Evolutionary conservation across 2,888 invertebrate genomes (phyloP).

Genomic region (Cerastoderma edule): DNA sequence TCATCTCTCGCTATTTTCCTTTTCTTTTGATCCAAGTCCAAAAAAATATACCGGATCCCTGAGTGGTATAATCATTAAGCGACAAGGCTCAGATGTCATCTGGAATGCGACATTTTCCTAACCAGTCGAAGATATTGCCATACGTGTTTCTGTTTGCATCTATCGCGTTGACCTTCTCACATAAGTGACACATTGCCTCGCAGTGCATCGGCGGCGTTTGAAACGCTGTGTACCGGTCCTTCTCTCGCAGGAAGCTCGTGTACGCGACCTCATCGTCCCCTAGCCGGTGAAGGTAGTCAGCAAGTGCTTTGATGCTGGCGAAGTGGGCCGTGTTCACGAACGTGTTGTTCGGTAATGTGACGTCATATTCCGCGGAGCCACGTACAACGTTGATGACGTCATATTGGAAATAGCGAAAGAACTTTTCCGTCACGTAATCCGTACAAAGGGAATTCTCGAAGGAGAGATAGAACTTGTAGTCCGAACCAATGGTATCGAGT

Average conservation of each 20-base stretch:
- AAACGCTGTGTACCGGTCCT: constrained; percentile 22
- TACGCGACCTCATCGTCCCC: constrained; percentile 34
- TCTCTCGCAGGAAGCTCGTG: constrained; percentile 26
- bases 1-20: too few relatives aligned
- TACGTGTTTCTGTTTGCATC: too few relatives aligned
- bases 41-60: too few relatives aligned
- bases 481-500: constrained; percentile 2
- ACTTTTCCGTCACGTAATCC: constrained; percentile 63
- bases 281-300: constrained; percentile 36
- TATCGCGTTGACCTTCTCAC: constrained; percentile 42
- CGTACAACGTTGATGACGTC: constrained; percentile 53
- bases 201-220: constrained; percentile 1
- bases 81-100: too few relatives aligned
- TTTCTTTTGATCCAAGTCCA: too few relatives aligned
- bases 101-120: too few relatives aligned
- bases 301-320: constrained; percentile 32
- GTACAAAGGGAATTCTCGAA: constrained; percentile 60
- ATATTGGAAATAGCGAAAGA: constrained; percentile 47
- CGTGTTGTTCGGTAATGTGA: constrained; percentile 41
- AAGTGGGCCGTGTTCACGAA: constrained; percentile 54
- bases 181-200: constrained; percentile 40
- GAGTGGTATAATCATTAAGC: too few relatives aligned
- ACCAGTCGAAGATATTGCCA: too few relatives aligned
- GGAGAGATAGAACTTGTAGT: constrained; percentile 60
- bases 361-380: constrained; percentile 41